Evolutionary conservation across 2,113 vertebrate genomes (phyloP).

Genomic region (Myotis lucifugus): DNA sequence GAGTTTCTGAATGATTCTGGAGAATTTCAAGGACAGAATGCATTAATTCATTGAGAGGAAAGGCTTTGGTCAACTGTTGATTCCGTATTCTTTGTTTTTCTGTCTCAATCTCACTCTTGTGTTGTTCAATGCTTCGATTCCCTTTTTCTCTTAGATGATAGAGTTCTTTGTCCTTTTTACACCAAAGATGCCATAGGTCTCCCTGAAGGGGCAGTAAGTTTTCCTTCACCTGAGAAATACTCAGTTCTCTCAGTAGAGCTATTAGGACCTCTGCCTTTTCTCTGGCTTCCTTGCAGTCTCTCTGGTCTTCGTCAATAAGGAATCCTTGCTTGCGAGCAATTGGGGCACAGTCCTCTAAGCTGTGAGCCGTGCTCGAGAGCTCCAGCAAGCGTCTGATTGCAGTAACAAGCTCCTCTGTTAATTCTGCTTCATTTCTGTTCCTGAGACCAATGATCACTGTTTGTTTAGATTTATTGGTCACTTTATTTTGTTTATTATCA

Average conservation of each 20-base stretch:
- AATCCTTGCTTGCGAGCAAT: conserved; percentile 73
- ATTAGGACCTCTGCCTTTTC: conserved; percentile 65
- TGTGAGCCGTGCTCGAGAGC: conserved; percentile 18
- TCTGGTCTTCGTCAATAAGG: conserved; percentile 80
- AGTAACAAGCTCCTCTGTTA: conserved; percentile 75
- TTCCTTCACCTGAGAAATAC: background rate
- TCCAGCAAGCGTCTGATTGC: conserved; percentile 70
- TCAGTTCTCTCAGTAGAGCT: conserved; percentile 30
- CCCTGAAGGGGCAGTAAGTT: too few relatives aligned
- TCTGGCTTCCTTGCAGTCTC: conserved; percentile 75
- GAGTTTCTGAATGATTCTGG: too few relatives aligned
- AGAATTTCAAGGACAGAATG: too few relatives aligned
- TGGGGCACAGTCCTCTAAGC: conserved; percentile 68
- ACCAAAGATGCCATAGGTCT: too few relatives aligned
- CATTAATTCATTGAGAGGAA: too few relatives aligned
- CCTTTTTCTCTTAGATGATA: too few relatives aligned
- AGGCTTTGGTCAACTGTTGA: too few relatives aligned
- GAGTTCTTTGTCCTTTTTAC: too few relatives aligned
- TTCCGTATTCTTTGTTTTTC: too few relatives aligned
- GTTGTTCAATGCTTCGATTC: too few relatives aligned
- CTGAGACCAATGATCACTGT: conserved; percentile 79
- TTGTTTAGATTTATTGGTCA: background rate
- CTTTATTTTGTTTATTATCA: conserved; percentile 56
- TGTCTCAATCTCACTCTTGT: too few relatives aligned
- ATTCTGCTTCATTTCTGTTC: conserved; percentile 82